Conservation (phyloP, 2,113 vertebrate genomes). For the Ptilorrhoa leucosticta region DNA sequence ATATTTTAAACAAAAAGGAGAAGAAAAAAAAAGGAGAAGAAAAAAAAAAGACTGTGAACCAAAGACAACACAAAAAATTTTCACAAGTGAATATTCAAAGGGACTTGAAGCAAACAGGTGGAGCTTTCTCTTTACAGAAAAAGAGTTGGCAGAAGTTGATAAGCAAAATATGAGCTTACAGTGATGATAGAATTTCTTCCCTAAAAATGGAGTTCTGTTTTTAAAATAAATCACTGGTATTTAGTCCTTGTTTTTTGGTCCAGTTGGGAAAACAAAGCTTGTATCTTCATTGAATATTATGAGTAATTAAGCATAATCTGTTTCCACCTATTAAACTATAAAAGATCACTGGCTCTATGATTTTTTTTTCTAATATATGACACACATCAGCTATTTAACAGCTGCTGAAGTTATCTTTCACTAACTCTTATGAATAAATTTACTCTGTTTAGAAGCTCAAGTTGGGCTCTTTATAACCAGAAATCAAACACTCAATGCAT, state of each 20-base stretch:
- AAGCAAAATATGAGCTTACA: neutral
- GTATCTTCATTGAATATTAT: neutral
- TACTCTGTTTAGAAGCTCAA: neutral
- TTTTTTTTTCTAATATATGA: neutral
- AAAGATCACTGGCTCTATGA: neutral
- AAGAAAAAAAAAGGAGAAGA: accelerated
- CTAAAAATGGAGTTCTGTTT: neutral
- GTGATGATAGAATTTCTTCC: neutral
- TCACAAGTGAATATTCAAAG: neutral
- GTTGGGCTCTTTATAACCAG: neutral
- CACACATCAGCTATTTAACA: neutral
- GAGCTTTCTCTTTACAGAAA: neutral
- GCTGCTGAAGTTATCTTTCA: neutral
- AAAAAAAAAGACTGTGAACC: neutral
- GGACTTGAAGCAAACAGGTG: neutral
- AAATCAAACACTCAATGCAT: neutral
- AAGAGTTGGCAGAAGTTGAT: neutral
- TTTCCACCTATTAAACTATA: neutral
- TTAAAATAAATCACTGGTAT: neutral
- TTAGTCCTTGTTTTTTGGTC: neutral
- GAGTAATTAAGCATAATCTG: neutral
- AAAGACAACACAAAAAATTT: neutral
- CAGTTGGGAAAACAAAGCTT: neutral
- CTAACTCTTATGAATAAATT: neutral
- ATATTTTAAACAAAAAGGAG: accelerated